Conservation (phyloP, 2,797 vertebrate species). For the Urocyon cinereoargenteus region DNA sequence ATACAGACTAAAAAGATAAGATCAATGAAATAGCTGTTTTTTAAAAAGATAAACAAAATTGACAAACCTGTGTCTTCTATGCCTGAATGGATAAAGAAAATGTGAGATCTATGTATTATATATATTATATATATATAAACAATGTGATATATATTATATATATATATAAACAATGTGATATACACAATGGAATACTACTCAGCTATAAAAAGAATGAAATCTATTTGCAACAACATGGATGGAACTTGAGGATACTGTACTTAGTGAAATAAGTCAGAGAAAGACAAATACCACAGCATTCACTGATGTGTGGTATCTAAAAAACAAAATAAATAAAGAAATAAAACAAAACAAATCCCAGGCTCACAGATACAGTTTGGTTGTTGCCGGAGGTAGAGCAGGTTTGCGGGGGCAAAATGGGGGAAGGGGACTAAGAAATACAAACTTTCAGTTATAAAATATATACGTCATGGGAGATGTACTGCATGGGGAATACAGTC, state of each 20-base stretch:
- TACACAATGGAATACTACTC: neutral
- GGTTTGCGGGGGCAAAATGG: neutral
- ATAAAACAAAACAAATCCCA: neutral
- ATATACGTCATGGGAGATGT: neutral
- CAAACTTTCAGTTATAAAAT: neutral
- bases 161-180: neutral
- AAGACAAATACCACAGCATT: neutral
- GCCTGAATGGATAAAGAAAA: neutral
- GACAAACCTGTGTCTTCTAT: neutral
- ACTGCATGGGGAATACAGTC: neutral
- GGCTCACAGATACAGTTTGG: neutral
- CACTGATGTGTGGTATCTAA: neutral
- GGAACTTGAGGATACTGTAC: neutral
- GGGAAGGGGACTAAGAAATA: neutral
- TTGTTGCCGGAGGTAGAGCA: neutral
- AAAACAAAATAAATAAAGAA: neutral
- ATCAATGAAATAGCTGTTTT: neutral
- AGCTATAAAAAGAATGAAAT: neutral
- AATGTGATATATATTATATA: neutral
- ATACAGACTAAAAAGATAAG: neutral
- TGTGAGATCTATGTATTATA: neutral
- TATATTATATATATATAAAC: neutral
- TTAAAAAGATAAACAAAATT: neutral
- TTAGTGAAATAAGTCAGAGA: neutral
- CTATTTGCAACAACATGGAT: neutral